Percentiles rank a stretch among this genome's conserved stretches.
These are phyloP conservation scores for Trisateles emortualis DNA, from an alignment of 2,888 invertebrate species.

Conservation along the genomic window DNA sequence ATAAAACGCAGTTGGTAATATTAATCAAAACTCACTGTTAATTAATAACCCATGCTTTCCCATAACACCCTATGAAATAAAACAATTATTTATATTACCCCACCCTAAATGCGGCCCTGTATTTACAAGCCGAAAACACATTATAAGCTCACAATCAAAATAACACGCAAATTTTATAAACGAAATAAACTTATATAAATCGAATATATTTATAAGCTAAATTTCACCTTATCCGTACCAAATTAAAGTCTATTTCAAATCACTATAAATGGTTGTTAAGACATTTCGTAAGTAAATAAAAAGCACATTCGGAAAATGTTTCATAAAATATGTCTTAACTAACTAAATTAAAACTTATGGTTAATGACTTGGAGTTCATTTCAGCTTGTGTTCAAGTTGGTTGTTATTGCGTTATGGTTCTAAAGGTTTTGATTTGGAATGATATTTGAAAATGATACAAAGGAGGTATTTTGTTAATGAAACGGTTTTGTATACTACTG, in stretches of 20 bases:
- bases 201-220: background rate
- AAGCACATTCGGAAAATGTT: background rate
- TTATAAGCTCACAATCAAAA: constrained; percentile 1
- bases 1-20: no score
- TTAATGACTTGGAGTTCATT: background rate
- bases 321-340: no score
- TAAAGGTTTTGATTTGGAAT: constrained; percentile 16
- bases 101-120: background rate
- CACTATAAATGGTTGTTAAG: background rate
- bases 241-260: background rate
- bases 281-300: background rate
- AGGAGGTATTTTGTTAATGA: constrained; percentile 17
- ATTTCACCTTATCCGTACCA: background rate
- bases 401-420: background rate
- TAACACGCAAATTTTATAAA: background rate
- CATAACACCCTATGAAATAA: background rate
- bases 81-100: background rate
- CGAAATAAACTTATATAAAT: background rate
- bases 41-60: background rate
- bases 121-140: background rate
- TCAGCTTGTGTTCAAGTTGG: background rate
- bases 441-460: constrained; percentile 29
- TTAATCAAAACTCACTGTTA: background rate
- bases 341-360: background rate
- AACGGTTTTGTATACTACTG: constrained; percentile 13